phyloP scores from a whole-genome alignment of 2,888 invertebrate genomes.

The Lucinisca nassula region DNA sequence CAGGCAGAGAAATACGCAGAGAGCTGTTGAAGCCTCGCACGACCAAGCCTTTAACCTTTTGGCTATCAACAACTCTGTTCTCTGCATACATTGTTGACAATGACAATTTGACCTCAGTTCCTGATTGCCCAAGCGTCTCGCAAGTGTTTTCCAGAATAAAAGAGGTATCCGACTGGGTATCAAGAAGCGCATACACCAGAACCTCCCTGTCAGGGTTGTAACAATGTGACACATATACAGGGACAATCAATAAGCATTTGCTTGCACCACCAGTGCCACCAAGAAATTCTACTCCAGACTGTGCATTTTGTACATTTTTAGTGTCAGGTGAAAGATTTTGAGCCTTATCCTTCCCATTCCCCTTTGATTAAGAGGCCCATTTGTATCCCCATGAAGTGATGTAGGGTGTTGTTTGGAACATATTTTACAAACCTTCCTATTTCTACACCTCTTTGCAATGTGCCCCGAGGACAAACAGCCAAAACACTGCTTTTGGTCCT shows the following conservation, averaged over 20 bases:
- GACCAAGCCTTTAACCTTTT: slow-evolving; percentile 37
- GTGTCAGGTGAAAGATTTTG: not conserved
- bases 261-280: not conserved
- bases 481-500: slow-evolving; percentile 64
- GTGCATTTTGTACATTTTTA: not conserved
- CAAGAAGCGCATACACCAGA: slow-evolving; percentile 69
- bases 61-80: slow-evolving; percentile 21
- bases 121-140: slow-evolving; percentile 40
- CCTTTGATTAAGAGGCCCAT: no score
- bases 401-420: slow-evolving; percentile 68
- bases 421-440: slow-evolving; percentile 40
- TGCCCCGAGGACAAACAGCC: slow-evolving; percentile 71
- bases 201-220: slow-evolving; percentile 57
- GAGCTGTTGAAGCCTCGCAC: slow-evolving; percentile 51
- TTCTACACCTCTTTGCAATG: slow-evolving; percentile 57
- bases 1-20: slow-evolving; percentile 49
- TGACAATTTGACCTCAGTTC: slow-evolving; percentile 33
- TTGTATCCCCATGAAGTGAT: slow-evolving; percentile 59
- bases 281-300: not conserved
- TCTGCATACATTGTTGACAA: no score
- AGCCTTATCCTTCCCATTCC: not conserved
- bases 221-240: slow-evolving; percentile 60
- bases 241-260: slow-evolving; percentile 46
- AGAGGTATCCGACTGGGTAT: slow-evolving; percentile 71
- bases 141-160: no score